Conservation (phyloP, 2,797 vertebrate species). For the Rhynchotus rufescens region DNA sequence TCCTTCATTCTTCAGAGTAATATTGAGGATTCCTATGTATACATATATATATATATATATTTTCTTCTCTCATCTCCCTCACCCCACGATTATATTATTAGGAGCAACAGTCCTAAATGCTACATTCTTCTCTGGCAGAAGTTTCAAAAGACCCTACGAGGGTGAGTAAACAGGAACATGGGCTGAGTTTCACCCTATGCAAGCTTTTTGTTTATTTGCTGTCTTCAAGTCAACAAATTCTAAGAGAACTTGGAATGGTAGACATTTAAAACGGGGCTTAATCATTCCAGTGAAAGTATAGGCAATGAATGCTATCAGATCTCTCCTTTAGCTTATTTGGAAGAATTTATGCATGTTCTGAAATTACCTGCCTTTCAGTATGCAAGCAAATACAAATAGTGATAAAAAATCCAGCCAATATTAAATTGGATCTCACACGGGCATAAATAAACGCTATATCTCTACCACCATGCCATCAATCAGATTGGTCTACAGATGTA, state of each 20-base stretch:
- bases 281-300: not conserved
- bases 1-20: not conserved
- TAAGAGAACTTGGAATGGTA: not conserved
- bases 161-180: not conserved
- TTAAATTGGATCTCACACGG: not conserved
- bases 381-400: not conserved
- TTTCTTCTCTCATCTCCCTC: not conserved
- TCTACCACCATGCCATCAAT: not conserved
- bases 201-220: not conserved
- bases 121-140: not conserved
- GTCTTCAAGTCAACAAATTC: not conserved
- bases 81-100: not conserved
- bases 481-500: not conserved
- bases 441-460: conserved; percentile 39
- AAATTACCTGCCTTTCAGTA: conserved; percentile 8
- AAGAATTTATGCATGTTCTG: conserved; percentile 10
- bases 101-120: not conserved
- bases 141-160: not conserved
- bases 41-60: accelerated
- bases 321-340: not conserved
- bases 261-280: not conserved
- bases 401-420: conserved; percentile 9
- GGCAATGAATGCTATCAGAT: not conserved
- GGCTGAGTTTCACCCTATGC: not conserved
- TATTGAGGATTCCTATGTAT: not conserved